Evolutionary conservation across 2,888 invertebrate genomes (phyloP).

Genomic region (Dasypolia templi): DNA sequence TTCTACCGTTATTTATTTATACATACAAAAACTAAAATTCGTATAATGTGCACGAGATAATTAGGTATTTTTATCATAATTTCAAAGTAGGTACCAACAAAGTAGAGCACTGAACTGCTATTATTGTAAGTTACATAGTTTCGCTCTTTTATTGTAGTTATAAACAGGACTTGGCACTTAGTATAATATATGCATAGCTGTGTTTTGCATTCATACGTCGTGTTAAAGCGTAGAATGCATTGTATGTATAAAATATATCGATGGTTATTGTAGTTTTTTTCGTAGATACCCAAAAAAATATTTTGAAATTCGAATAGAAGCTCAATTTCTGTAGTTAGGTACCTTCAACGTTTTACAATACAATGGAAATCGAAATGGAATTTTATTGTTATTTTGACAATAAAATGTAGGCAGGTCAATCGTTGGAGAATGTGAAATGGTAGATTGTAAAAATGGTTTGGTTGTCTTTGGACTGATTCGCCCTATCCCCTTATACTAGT

Average conservation of each 20-base stretch:
- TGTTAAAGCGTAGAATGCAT: background rate
- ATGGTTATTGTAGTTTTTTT: background rate
- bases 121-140: background rate
- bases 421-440: no score
- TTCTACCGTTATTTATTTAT: background rate
- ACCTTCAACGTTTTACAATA: background rate
- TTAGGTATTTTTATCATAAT: background rate
- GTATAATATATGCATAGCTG: background rate
- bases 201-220: background rate
- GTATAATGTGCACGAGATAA: background rate
- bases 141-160: background rate
- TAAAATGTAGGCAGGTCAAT: no score
- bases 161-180: background rate
- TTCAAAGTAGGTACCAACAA: slow-evolving; percentile 13
- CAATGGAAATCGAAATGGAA: background rate
- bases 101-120: slow-evolving; percentile 10
- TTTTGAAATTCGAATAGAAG: background rate
- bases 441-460: no score
- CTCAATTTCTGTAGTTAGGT: background rate
- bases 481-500: no score
- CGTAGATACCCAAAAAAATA: background rate
- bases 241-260: no score
- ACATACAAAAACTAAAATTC: background rate
- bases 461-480: no score
- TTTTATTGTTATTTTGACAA: no score